These are phyloP conservation scores for Poicephalus meyeri DNA, from an alignment of 2,113 vertebrate species.

Conservation along the genomic window DNA sequence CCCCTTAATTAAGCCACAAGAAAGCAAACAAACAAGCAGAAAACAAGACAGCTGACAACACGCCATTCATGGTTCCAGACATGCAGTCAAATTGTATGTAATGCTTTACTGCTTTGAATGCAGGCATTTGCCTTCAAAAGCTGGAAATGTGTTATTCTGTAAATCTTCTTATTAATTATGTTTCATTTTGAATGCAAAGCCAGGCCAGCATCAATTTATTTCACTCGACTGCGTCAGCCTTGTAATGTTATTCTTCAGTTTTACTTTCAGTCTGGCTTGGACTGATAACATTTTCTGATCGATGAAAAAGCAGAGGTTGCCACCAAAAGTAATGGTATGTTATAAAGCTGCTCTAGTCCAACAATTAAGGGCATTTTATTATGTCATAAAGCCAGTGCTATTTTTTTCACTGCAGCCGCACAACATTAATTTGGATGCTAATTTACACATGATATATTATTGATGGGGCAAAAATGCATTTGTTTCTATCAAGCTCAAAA, in stretches of 20 bases:
- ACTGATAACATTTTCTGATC: constrained; percentile 70
- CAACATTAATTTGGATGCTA: constrained; percentile 70
- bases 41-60: not conserved
- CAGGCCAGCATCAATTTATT: constrained; percentile 28
- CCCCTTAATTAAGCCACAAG: constrained; percentile 7
- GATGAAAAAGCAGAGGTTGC: constrained; percentile 58
- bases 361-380: constrained; percentile 77
- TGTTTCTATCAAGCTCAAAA: constrained; percentile 38
- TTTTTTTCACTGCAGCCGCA: constrained; percentile 49
- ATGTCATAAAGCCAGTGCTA: constrained; percentile 57
- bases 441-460: constrained; percentile 65
- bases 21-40: not conserved
- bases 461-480: constrained; percentile 37
- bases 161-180: constrained; percentile 51
- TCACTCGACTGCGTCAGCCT: not conserved
- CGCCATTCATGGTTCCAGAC: not conserved
- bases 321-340: constrained; percentile 68
- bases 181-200: constrained; percentile 46
- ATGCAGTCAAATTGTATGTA: not conserved
- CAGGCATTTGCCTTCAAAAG: constrained; percentile 41
- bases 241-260: constrained; percentile 48
- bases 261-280: constrained; percentile 62
- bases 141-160: not conserved
- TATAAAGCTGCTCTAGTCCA: constrained; percentile 71
- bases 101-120: not conserved